Conservation (phyloP, 1,140 invertebrate genomes). For the Daktulosphaira vitifoliae region DNA sequence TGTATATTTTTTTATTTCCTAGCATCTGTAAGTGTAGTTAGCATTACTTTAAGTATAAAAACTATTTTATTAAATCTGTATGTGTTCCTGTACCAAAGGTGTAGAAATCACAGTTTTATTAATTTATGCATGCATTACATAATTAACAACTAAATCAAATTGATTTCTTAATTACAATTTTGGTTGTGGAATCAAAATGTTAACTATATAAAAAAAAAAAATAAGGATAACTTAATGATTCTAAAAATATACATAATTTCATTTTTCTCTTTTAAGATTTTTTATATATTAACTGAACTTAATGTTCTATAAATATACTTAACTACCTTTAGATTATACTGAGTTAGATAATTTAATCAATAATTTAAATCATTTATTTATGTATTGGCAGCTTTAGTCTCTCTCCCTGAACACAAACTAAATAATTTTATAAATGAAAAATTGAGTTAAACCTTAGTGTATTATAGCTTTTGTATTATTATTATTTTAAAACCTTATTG, state of each 20-base stretch:
- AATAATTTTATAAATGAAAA: too few relatives aligned
- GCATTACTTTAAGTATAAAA: neutral
- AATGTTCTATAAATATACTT: too few relatives aligned
- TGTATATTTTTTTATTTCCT: slow-evolving; percentile 10
- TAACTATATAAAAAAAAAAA: neutral
- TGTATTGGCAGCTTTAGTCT: too few relatives aligned
- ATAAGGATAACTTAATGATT: neutral
- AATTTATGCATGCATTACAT: neutral
- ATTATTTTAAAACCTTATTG: too few relatives aligned
- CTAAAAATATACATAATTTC: neutral
- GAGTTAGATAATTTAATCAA: too few relatives aligned
- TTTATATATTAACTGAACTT: too few relatives aligned
- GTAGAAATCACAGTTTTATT: neutral
- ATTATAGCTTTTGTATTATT: too few relatives aligned
- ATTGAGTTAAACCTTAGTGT: too few relatives aligned
- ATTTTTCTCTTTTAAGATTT: too few relatives aligned
- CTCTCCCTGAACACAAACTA: too few relatives aligned
- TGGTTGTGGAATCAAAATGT: neutral
- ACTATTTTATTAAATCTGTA: neutral
- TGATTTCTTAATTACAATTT: neutral
- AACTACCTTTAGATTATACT: too few relatives aligned
- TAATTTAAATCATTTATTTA: too few relatives aligned
- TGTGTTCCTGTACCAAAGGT: neutral
- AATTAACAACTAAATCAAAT: neutral
- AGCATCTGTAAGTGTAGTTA: slow-evolving; percentile 10